These are phyloP conservation scores for Oryctolagus cuniculus DNA, from an alignment of 2,113 vertebrate genomes.

Conservation along the genomic window DNA sequence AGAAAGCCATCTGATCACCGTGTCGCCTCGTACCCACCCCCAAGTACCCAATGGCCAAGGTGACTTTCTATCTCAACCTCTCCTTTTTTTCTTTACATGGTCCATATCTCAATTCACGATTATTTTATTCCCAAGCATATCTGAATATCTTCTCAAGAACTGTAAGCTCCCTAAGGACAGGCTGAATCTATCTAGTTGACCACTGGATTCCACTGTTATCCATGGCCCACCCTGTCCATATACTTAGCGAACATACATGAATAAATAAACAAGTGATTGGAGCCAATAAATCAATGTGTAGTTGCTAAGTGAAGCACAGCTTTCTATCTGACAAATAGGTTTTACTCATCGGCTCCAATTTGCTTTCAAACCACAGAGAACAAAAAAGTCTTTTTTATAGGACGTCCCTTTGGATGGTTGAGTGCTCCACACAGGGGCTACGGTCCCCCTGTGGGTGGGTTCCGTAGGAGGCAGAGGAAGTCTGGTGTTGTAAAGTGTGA, in stretches of 20 bases:
- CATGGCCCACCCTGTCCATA: not conserved
- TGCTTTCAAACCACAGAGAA: not conserved
- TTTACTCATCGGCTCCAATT: not conserved
- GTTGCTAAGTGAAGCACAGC: not conserved
- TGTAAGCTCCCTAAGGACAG: not conserved
- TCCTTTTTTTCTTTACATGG: rapidly evolving
- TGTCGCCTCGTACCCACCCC: rapidly evolving
- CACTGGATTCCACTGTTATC: not conserved
- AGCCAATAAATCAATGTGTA: no score
- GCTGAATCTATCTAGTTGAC: not conserved
- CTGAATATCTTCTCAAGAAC: not conserved
- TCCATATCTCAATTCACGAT: not conserved
- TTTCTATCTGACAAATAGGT: not conserved
- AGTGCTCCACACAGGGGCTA: not conserved
- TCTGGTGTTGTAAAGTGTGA: not conserved
- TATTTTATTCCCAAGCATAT: not conserved
- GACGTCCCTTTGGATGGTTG: not conserved
- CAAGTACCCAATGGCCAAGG: not conserved
- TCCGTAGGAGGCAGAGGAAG: not conserved
- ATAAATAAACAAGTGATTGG: not conserved
- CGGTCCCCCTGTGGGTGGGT: not conserved
- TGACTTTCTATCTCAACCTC: not conserved
- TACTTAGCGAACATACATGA: not conserved
- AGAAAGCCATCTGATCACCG: not conserved
- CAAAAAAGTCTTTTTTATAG: not conserved